Percentiles rank a stretch among this genome's conserved stretches.
phyloP scores from a whole-genome alignment of 2,113 vertebrate genomes.

The Otis tarda region DNA sequence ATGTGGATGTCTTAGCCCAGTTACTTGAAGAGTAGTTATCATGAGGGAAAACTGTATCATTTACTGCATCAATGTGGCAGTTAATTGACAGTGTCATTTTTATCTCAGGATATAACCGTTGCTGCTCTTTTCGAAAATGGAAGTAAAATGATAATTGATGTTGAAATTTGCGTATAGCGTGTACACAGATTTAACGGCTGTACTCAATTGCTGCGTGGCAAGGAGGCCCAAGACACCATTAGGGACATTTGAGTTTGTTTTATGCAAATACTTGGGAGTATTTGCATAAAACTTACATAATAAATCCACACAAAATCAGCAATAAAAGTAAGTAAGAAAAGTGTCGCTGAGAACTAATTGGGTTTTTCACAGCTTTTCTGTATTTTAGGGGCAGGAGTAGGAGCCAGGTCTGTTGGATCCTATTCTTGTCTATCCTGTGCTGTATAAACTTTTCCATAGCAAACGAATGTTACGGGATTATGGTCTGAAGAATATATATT shows the following conservation, averaged over 20 bases:
- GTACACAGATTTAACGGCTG: neutral
- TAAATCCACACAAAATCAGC: neutral
- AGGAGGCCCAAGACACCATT: neutral
- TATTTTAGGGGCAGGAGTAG: neutral
- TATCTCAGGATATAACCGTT: neutral
- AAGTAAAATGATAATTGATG: neutral
- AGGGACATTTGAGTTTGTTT: neutral
- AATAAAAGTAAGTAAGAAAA: neutral
- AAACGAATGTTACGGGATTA: neutral
- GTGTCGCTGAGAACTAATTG: neutral
- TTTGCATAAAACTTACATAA: too few relatives aligned
- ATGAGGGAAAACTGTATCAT: neutral
- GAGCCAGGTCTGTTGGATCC: neutral
- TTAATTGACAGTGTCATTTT: neutral
- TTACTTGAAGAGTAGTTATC: neutral
- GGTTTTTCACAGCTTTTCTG: neutral
- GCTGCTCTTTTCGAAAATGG: neutral
- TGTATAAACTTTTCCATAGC: neutral
- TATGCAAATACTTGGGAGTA: neutral
- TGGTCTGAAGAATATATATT: neutral
- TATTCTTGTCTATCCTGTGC: neutral
- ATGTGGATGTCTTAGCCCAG: neutral
- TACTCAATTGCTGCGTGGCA: neutral
- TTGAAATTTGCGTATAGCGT: neutral
- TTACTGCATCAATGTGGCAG: neutral